Conservation (phyloP, 2,797 vertebrate genomes). For the Hozukius guyotensis region DNA sequence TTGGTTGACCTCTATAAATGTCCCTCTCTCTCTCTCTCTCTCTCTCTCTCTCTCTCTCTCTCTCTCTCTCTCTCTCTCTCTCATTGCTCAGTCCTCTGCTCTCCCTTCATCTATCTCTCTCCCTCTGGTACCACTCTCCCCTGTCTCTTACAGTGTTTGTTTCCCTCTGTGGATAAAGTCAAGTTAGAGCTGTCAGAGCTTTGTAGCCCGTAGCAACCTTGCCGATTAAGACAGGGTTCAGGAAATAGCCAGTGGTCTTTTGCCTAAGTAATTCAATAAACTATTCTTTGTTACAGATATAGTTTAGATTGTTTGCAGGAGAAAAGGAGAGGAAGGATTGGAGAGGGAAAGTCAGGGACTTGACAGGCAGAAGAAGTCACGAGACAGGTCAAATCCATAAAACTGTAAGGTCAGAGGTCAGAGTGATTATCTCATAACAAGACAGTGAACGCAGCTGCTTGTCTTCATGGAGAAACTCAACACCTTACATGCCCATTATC, state of each 20-base stretch:
- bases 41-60: slow-evolving; percentile 20
- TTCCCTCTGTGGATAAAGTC: slow-evolving; percentile 54
- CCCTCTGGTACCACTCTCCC: slow-evolving; percentile 59
- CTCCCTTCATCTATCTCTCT: slow-evolving; percentile 25
- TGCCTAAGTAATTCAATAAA: slow-evolving; percentile 1
- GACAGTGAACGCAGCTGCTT: neutral
- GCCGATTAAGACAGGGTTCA: slow-evolving; percentile 23
- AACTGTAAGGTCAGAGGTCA: neutral
- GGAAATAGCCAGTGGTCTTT: slow-evolving; percentile 19
- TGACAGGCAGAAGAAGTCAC: neutral
- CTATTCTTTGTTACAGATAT: neutral
- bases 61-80: neutral
- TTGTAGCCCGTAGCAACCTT: slow-evolving; percentile 39
- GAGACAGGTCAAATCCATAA: neutral
- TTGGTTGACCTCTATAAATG: slow-evolving; percentile 64
- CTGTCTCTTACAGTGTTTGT: slow-evolving; percentile 57
- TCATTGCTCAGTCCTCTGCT: slow-evolving; percentile 15
- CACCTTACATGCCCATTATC: neutral
- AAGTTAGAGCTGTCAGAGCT: slow-evolving; percentile 36
- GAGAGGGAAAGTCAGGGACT: slow-evolving; percentile 3
- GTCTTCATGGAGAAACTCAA: neutral
- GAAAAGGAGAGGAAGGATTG: neutral
- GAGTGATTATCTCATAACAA: neutral
- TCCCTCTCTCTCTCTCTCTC: slow-evolving; percentile 16
- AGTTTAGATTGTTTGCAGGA: neutral